Base-by-base conservation (phyloP, 1,140 invertebrate genomes). In the Drosophila persimilis region DNA sequence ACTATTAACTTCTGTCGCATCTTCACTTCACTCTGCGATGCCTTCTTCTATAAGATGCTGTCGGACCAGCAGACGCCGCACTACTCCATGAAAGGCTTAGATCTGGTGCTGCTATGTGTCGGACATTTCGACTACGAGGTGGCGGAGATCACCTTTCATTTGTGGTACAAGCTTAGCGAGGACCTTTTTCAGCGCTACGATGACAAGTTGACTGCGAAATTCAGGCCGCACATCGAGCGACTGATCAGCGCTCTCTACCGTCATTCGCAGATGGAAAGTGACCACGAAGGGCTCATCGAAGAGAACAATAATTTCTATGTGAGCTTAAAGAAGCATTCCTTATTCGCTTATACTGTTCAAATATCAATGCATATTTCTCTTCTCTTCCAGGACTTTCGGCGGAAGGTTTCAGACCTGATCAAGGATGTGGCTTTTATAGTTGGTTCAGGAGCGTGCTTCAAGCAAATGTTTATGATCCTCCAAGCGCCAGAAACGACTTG, bases 41-140 rank as follows among this genome's bases (percentile, higher is more conserved):
- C 97, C 11, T 96, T 99, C 91, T 92, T 99, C 71, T 94, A 96
- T 57, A 95, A 95, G 83, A 97, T 99, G 75, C 93, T 98, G 8
- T 64, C 51, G 48, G 88, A 91, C 22, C 92, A 92, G 72, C 92
- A 94, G 44, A 89, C 92, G 47, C 94, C 94, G 22, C 95, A 97
- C 92, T 97, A 97, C 92, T 95, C 97, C 29, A 93, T 99, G 39
- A 95, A 96, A 91, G 95, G 96, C 11, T 92, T 99, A 55, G 97
- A 99, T 90, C 92, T 98, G 78, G 95, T 99, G 31, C 92, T 99
- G 9, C 95, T 96, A 7, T 99, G 98, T 93, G 96, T 97, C 43
- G 97, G 97, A 0, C 98, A 99, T 93, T 97, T 99, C 92, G 98
- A 99, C 92, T 99, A 98, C 93, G 98, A 99, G 95, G 95, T 99